A percentile compares a stretch with the other conserved stretches of the same genome.
Evolutionary conservation across 2,113 vertebrate species (phyloP).

Genomic region (Oriolus oriolus): DNA sequence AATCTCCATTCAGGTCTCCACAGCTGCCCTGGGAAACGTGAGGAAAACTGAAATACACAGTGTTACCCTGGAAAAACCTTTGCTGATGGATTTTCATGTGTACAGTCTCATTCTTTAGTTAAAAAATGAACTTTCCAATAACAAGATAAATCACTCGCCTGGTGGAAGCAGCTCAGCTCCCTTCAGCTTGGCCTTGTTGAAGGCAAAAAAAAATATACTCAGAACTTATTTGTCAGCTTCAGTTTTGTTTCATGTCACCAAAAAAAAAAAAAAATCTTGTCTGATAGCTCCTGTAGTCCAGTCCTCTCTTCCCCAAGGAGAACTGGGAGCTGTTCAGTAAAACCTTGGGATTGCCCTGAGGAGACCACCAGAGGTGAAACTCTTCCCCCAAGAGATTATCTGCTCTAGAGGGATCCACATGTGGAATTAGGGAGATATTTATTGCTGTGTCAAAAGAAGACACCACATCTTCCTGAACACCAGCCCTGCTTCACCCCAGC

Average conservation of each 20-base stretch:
- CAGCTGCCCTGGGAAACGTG: neutral
- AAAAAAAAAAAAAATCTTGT: neutral
- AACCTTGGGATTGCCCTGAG: neutral
- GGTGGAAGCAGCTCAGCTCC: neutral
- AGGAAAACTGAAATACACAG: neutral
- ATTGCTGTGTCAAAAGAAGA: neutral
- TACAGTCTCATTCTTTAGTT: neutral
- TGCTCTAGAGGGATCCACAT: accelerated
- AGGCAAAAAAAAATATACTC: neutral
- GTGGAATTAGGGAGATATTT: neutral
- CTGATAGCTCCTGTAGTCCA: neutral
- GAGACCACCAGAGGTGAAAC: neutral
- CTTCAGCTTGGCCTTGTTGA: neutral
- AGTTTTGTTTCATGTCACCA: neutral
- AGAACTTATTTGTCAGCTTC: neutral
- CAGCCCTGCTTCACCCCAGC: neutral
- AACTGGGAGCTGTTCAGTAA: neutral
- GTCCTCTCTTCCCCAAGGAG: neutral
- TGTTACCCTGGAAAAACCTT: neutral
- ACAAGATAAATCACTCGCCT: neutral
- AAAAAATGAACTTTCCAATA: neutral
- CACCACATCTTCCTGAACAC: neutral
- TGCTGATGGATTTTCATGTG: conserved; percentile 8
- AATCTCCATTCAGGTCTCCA: neutral
- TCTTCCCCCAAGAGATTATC: neutral